A percentile compares a stretch with the other conserved stretches of the same genome.
Evolutionary conservation across 2,113 vertebrate genomes (phyloP).

Genomic region (Camelus dromedarius): DNA sequence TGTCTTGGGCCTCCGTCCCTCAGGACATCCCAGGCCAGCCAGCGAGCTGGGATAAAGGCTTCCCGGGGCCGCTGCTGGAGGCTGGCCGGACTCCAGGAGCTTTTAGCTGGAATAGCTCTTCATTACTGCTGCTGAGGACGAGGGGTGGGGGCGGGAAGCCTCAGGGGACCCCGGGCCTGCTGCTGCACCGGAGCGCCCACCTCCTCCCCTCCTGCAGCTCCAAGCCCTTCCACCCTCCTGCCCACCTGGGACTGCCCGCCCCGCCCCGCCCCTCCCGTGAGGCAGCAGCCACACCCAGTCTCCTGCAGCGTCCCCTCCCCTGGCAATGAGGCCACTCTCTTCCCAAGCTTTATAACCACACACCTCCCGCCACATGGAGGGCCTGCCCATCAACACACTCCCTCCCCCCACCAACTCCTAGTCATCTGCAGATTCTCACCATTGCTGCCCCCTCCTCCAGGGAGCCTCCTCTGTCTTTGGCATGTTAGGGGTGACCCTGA

Average conservation of each 20-base stretch:
- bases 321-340: fast-evolving
- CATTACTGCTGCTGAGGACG: background rate
- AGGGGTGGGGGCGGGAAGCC: background rate
- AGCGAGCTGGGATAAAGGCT: fast-evolving
- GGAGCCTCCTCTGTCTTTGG: background rate
- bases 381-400: fast-evolving
- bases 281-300: background rate
- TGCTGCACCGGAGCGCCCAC: fast-evolving
- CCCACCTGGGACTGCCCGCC: background rate
- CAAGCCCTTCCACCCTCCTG: fast-evolving
- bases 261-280: no score
- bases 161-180: background rate
- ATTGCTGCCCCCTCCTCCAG: background rate
- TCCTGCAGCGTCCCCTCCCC: background rate
- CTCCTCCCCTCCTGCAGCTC: fast-evolving
- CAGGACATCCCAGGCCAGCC: background rate
- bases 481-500: no score
- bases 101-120: constrained; percentile 1
- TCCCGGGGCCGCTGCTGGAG: background rate
- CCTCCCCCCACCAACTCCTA: fast-evolving
- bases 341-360: background rate
- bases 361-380: background rate
- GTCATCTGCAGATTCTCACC: fast-evolving
- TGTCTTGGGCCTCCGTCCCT: background rate
- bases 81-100: background rate